Evolutionary conservation across 2,888 invertebrate genomes (phyloP), one percentile per base, ranked within the genome.

Genomic region (Stenodera caucasica): DNA sequence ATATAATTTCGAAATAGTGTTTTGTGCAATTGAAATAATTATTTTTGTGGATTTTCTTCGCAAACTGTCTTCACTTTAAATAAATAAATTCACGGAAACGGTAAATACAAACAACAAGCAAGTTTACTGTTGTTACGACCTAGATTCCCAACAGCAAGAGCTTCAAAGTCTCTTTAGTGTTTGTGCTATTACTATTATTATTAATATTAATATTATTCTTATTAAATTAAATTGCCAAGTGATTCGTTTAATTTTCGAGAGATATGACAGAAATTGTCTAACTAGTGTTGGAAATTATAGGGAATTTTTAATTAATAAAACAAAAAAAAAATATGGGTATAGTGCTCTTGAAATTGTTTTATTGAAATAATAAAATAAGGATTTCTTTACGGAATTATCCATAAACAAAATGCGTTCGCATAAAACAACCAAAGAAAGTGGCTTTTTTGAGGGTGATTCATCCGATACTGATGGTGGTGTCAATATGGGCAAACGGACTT

Each of bases 361-460:
- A 5, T 26, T 26, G 26, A 26, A 26, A 26, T 2, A 4, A 26
- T 26, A 26, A 5, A 26, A 26, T 26, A 26, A 5, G 2, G 2
- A 5, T 26, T 26, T 4, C 26, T 26, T 26, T 26, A 4, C 26
- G 5, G 2, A 26, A 26, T 4, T 30, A 6, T 30, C 8, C 8
- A 30, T 30, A 8, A 30, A 30, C 30, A 78, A 75, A 70, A 81
- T 81, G 81, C 80, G 81, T 71, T 74, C 75, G 66, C 80, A 81
- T 72, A 81, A 80, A 71, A 80, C 80, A 73, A 81, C 80, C 65
- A 81, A 91, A 84, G 92, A 92, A 83, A 91, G 91, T 79, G 91
- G 91, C 67, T 92, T 90, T 79, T 92, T 90, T 84, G 91, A 91
- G 81, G 90, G 90, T 70, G 88, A 87, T 77, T 85, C 85, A 75